A percentile compares a stretch with the other conserved stretches of the same genome.
Conservation (phyloP, 2,888 invertebrate genomes). For the Ormyrus nitidulus region DNA sequence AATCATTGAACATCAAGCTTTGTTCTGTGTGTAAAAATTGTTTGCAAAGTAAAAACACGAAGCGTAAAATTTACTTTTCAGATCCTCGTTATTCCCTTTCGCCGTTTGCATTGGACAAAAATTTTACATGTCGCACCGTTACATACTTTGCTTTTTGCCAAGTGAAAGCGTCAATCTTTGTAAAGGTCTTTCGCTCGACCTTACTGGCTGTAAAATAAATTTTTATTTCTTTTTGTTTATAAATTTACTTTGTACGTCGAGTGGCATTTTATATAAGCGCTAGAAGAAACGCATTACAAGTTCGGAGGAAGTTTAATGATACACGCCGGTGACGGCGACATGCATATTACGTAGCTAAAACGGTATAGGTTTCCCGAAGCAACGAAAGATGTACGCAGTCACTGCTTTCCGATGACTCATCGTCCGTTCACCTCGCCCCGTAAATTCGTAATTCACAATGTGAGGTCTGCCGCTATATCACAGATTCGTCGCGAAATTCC, state of each 20-base stretch:
- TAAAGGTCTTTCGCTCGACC: too few relatives aligned
- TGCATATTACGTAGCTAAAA: slow-evolving; percentile 9
- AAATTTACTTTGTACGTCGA: neutral
- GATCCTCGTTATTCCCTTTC: neutral
- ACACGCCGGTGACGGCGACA: neutral
- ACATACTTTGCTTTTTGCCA: too few relatives aligned
- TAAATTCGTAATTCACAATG: slow-evolving; percentile 64
- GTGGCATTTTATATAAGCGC: too few relatives aligned
- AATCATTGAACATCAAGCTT: slow-evolving; percentile 4
- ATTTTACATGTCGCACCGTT: neutral
- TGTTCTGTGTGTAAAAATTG: neutral
- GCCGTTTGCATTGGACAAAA: neutral
- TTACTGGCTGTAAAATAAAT: too few relatives aligned
- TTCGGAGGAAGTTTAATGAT: neutral
- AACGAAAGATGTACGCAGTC: slow-evolving; percentile 23
- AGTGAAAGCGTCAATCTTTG: too few relatives aligned
- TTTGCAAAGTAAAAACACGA: slow-evolving; percentile 24
- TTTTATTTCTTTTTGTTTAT: neutral
- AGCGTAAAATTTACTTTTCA: slow-evolving; percentile 12
- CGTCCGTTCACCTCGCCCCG: slow-evolving; percentile 45
- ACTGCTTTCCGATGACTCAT: slow-evolving; percentile 42
- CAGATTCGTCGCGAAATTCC: slow-evolving; percentile 70
- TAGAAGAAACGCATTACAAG: neutral
- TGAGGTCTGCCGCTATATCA: slow-evolving; percentile 72
- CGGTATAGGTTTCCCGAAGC: slow-evolving; percentile 8